Percentiles rank a stretch among this genome's conserved stretches.
Conservation (phyloP, 2,797 vertebrate species). For the Ateles fusciceps region DNA sequence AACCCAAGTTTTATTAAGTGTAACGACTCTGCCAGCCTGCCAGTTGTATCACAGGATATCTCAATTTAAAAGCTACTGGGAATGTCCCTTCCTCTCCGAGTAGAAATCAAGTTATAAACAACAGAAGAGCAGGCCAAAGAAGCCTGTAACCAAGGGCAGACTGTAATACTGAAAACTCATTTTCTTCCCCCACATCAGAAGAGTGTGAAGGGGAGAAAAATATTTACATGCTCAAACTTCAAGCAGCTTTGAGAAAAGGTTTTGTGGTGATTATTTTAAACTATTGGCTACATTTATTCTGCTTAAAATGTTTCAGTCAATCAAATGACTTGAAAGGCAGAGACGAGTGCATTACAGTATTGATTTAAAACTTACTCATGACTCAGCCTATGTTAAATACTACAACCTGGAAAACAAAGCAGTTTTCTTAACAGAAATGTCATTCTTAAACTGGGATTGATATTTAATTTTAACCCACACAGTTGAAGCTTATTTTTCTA, state of each 20-base stretch:
- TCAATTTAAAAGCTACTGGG: not conserved
- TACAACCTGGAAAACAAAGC: not conserved
- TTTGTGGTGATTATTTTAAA: not conserved
- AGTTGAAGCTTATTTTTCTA: not conserved
- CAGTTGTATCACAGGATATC: too few species aligned
- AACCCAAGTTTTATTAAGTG: not conserved
- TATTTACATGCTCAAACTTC: not conserved
- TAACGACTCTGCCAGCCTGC: not conserved
- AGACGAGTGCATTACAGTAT: not conserved
- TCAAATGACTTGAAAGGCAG: conserved; percentile 1
- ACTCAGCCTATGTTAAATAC: not conserved
- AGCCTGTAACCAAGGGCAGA: not conserved
- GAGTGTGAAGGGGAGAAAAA: not conserved
- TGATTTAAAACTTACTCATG: not conserved
- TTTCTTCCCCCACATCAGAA: not conserved
- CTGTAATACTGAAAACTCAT: not conserved
- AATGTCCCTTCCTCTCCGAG: not conserved
- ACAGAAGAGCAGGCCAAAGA: not conserved
- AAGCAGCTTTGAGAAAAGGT: not conserved
- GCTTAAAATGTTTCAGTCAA: not conserved
- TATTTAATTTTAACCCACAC: not conserved
- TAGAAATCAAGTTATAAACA: not conserved
- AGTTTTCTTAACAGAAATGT: not conserved
- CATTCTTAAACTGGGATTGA: not conserved
- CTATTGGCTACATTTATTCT: not conserved